Evolutionary conservation across 2,888 invertebrate species (phyloP).

Genomic region (Drosophila nr. medialis): DNA sequence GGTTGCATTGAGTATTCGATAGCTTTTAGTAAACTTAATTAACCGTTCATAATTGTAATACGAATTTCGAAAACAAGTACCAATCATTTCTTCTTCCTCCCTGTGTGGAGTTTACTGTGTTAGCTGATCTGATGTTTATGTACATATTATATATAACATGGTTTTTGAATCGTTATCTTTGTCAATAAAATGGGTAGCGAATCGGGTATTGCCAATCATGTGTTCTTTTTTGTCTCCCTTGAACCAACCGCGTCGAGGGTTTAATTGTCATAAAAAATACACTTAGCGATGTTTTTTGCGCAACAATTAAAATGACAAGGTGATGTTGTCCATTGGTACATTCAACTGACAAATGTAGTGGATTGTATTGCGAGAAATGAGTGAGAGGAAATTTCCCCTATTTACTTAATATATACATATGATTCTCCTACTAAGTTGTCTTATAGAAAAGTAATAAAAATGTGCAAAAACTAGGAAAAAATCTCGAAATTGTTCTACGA

Average conservation of each 20-base stretch:
- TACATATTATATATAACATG: not conserved
- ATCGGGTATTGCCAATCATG: not conserved
- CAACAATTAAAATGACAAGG: not conserved
- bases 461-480: not conserved
- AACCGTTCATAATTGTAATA: constrained; percentile 48
- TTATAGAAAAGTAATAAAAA: not conserved
- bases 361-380: not conserved
- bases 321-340: constrained; percentile 13
- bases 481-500: not conserved
- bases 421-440: not conserved
- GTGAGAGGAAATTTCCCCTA: not conserved
- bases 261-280: constrained; percentile 11
- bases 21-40: constrained; percentile 49
- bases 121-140: not conserved
- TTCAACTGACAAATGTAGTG: not conserved
- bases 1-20: constrained; percentile 26
- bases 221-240: constrained; percentile 24
- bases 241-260: constrained; percentile 13
- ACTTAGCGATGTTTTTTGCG: constrained; percentile 27
- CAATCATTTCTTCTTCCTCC: constrained; percentile 25
- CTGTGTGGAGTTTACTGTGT: constrained; percentile 42
- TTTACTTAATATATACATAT: not conserved
- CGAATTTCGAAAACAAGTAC: constrained; percentile 18
- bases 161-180: not conserved
- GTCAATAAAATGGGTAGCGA: not conserved